These are phyloP conservation scores for Crocodylus rhombifer DNA, from an alignment of 2,797 vertebrate genomes.

Conservation along the genomic window DNA sequence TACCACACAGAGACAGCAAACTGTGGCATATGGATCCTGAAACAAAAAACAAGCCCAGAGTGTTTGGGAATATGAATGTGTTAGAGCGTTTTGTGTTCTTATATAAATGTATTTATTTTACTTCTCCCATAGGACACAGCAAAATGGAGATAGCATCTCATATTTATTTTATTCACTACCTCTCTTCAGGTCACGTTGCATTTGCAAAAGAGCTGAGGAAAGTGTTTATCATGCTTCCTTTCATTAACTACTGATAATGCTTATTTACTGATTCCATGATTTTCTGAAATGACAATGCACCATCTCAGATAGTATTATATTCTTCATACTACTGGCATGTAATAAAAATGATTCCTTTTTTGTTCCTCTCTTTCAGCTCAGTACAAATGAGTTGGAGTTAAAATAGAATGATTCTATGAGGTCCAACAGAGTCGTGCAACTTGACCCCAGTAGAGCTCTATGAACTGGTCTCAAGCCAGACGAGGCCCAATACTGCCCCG, in stretches of 20 bases:
- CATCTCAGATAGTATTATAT: background rate
- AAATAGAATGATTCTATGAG: background rate
- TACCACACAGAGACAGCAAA: slow-evolving; percentile 20
- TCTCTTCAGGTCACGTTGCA: background rate
- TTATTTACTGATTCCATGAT: background rate
- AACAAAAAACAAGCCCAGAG: background rate
- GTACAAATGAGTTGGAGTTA: background rate
- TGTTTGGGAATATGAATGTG: background rate
- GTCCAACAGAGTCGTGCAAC: background rate
- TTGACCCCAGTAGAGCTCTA: background rate
- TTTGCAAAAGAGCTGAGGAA: slow-evolving; percentile 9
- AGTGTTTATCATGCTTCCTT: background rate
- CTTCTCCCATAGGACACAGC: background rate
- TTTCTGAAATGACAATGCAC: background rate
- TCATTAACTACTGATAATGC: background rate
- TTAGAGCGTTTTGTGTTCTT: background rate
- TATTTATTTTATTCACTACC: background rate
- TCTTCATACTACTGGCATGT: background rate
- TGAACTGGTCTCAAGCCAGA: background rate
- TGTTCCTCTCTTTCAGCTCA: background rate
- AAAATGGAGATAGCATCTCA: slow-evolving; percentile 22
- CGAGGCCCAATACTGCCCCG: background rate
- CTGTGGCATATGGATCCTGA: background rate
- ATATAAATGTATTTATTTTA: slow-evolving; percentile 38
- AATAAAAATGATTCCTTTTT: background rate